Evolutionary conservation across 2,888 invertebrate species (phyloP).

Genomic region (Drosophila cognata): DNA sequence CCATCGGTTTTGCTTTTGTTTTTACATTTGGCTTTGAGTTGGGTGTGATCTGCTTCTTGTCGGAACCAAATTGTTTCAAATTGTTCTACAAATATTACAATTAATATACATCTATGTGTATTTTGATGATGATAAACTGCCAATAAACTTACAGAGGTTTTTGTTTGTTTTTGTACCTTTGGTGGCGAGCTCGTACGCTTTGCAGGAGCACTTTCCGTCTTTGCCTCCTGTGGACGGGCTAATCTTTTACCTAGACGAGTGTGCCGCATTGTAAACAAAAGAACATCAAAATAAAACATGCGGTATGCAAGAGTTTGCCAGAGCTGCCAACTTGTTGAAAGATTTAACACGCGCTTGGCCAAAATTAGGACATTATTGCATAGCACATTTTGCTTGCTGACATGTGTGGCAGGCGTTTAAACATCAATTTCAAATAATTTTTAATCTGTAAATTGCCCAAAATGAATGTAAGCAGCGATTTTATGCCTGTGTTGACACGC

Average conservation of each 20-base stretch:
- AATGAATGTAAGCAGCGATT: slow-evolving; percentile 66
- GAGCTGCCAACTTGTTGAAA: slow-evolving; percentile 43
- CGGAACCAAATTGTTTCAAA: slow-evolving; percentile 1
- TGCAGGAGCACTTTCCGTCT: background rate
- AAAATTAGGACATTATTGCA: slow-evolving; percentile 79
- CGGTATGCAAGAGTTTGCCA: slow-evolving; percentile 15
- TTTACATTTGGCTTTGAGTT: background rate
- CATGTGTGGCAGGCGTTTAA: slow-evolving; percentile 84
- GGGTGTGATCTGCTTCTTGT: background rate
- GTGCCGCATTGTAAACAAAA: slow-evolving; percentile 17
- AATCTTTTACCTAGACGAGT: slow-evolving; percentile 20
- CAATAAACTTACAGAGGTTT: slow-evolving; percentile 88
- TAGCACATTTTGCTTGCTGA: slow-evolving; percentile 5
- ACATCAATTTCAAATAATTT: background rate
- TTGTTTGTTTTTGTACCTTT: slow-evolving; percentile 89
- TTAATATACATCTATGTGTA: background rate
- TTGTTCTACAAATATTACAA: slow-evolving; percentile 59
- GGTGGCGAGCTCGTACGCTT: slow-evolving; percentile 26
- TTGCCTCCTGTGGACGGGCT: background rate
- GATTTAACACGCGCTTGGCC: slow-evolving; percentile 15
- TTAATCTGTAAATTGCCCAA: slow-evolving; percentile 1
- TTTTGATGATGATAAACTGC: slow-evolving; percentile 75
- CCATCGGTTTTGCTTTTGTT: slow-evolving; percentile 1
- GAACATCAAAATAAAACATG: slow-evolving; percentile 44
- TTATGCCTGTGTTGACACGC: slow-evolving; percentile 82